phyloP scores from a whole-genome alignment of 2,888 invertebrate genomes.

The Caradrina clavipalpis region DNA sequence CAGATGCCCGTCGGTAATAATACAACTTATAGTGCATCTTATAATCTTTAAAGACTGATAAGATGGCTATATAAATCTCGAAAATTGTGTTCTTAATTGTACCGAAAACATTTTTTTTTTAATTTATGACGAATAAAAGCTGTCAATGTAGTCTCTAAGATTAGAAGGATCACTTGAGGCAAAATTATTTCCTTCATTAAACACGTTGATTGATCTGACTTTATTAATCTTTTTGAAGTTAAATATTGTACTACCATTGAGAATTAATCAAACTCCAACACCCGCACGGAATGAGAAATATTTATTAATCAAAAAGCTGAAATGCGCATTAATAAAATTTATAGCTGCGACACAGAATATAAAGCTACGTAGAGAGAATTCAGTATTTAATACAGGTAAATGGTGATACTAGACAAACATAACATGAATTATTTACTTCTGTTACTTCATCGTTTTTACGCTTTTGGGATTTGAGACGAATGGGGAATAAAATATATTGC shows the following conservation, averaged over 20 bases:
- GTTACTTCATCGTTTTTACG: constrained; percentile 36
- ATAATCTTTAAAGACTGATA: too few relatives aligned
- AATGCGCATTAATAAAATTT: constrained; percentile 53
- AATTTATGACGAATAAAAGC: too few relatives aligned
- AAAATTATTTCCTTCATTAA: constrained; percentile 20
- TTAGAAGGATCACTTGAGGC: too few relatives aligned
- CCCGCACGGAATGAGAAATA: constrained; percentile 42
- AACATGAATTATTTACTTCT: constrained; percentile 22
- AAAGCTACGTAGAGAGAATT: constrained; percentile 17
- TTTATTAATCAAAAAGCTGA: constrained; percentile 65
- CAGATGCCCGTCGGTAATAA: too few relatives aligned
- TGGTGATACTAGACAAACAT: constrained; percentile 29
- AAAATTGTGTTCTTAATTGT: too few relatives aligned
- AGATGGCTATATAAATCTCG: too few relatives aligned
- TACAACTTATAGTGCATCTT: too few relatives aligned
- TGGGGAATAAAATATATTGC: constrained; percentile 35
- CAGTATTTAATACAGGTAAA: constrained; percentile 36
- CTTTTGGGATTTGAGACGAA: constrained; percentile 47
- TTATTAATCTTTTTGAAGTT: constrained; percentile 19
- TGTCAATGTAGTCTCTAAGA: too few relatives aligned
- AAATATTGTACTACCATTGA: constrained; percentile 11
- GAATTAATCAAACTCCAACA: constrained; percentile 66
- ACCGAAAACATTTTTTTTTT: too few relatives aligned
- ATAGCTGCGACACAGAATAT: constrained; percentile 32
- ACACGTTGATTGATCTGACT: constrained; percentile 4